These are phyloP conservation scores for Diaprepes abbreviatus DNA, from an alignment of 2,888 invertebrate genomes.

Conservation along the genomic window DNA sequence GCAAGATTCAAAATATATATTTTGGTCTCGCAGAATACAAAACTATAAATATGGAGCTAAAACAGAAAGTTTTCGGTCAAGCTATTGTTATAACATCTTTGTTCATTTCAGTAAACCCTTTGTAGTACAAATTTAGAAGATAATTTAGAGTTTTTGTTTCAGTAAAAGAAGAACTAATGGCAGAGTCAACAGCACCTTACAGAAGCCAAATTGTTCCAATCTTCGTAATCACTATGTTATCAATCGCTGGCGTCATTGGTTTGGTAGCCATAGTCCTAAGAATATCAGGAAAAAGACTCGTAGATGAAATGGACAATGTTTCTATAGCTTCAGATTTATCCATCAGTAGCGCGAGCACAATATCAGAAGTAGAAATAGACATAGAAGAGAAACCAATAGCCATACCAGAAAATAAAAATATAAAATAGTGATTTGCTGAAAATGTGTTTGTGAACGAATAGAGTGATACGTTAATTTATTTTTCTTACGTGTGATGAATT, in stretches of 20 bases:
- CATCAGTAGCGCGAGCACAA: conserved; percentile 60
- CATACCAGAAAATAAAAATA: background rate
- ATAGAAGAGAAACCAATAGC: conserved; percentile 44
- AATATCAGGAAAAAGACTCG: conserved; percentile 68
- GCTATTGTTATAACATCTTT: too few relatives aligned
- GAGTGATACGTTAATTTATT: conserved; percentile 32
- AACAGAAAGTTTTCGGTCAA: too few relatives aligned
- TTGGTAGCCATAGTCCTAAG: conserved; percentile 72
- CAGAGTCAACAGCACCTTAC: conserved; percentile 44
- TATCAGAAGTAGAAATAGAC: conserved; percentile 37
- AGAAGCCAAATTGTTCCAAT: conserved; percentile 57
- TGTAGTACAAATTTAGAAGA: too few relatives aligned
- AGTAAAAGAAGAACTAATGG: conserved; percentile 56
- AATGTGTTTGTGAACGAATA: background rate
- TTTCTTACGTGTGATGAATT: conserved; percentile 13
- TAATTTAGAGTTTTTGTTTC: too few relatives aligned
- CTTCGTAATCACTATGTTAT: conserved; percentile 71
- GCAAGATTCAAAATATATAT: too few relatives aligned
- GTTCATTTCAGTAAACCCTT: too few relatives aligned
- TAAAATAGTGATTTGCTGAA: background rate
- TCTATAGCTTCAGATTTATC: conserved; percentile 62
- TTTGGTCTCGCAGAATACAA: too few relatives aligned
- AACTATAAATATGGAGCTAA: too few relatives aligned
- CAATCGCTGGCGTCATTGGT: conserved; percentile 73
- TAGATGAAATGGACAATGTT: conserved; percentile 69